phyloP scores from a whole-genome alignment of 2,888 invertebrate species.

The Altica lythri region DNA sequence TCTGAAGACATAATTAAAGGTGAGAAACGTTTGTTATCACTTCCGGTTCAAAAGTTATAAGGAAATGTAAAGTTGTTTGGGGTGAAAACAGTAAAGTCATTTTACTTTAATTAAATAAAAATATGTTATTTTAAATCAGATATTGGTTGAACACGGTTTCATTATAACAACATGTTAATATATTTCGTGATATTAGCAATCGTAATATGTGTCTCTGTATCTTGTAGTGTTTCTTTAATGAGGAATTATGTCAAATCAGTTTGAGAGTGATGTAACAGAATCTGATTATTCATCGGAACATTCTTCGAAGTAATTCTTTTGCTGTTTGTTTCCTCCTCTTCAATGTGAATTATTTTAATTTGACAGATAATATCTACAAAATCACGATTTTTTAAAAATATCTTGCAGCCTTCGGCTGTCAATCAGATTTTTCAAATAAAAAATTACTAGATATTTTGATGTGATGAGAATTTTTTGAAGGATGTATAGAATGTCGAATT shows the following conservation, averaged over 20 bases:
- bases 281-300: constrained; percentile 17
- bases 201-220: constrained; percentile 21
- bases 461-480: constrained; percentile 19
- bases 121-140: constrained; percentile 9
- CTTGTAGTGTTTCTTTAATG: constrained; percentile 12
- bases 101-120: too few relatives aligned
- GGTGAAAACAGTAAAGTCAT: too few relatives aligned
- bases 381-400: constrained; percentile 29
- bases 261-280: constrained; percentile 23
- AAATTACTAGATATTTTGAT: constrained; percentile 8
- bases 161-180: constrained; percentile 23
- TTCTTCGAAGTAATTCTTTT: constrained; percentile 10
- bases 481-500: constrained; percentile 16
- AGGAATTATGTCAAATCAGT: constrained; percentile 20
- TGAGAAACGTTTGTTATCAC: too few relatives aligned
- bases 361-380: constrained; percentile 26
- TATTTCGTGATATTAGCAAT: constrained; percentile 22
- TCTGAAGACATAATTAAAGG: too few relatives aligned
- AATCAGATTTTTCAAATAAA: constrained; percentile 16
- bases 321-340: constrained; percentile 28
- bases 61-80: too few relatives aligned
- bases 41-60: too few relatives aligned
- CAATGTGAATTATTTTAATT: constrained; percentile 27
- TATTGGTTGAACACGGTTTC: constrained; percentile 11
- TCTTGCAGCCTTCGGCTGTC: constrained; percentile 21